phyloP scores from a whole-genome alignment of 2,888 invertebrate genomes.

The Liopterus haemorrhoidalis region DNA sequence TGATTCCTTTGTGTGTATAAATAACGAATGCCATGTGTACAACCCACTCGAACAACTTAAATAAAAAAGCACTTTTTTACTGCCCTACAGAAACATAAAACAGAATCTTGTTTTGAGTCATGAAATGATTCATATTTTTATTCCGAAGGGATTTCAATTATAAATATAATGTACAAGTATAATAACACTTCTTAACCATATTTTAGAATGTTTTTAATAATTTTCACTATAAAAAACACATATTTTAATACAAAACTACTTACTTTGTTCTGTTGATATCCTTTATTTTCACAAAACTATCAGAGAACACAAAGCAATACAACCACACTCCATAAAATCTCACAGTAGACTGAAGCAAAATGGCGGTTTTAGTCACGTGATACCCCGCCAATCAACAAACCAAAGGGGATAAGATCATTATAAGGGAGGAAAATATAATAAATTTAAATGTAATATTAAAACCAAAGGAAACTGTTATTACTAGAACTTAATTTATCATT shows the following conservation, averaged over 20 bases:
- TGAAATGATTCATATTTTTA: conserved; percentile 15
- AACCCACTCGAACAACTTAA: neutral
- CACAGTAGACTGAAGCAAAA: conserved; percentile 36
- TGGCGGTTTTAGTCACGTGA: conserved; percentile 30
- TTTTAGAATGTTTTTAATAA: neutral
- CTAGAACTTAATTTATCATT: no score
- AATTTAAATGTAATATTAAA: no score
- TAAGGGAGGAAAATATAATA: conserved; percentile 15
- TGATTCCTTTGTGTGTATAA: conserved; percentile 14
- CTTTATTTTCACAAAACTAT: conserved; percentile 21
- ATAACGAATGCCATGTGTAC: conserved; percentile 12
- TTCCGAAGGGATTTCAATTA: conserved; percentile 1
- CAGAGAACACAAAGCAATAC: conserved; percentile 30
- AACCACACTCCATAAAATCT: conserved; percentile 39
- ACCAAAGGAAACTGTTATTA: no score
- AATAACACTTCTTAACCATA: conserved; percentile 5
- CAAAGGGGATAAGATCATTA: conserved; percentile 2
- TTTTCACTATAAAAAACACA: neutral
- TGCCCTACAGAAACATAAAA: conserved; percentile 15
- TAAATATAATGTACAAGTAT: conserved; percentile 7
- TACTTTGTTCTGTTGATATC: conserved; percentile 20
- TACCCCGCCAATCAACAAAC: conserved; percentile 5
- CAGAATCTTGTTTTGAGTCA: conserved; percentile 10
- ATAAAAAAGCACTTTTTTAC: conserved; percentile 8
- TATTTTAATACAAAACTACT: conserved; percentile 3